Percentiles rank a stretch among this genome's conserved stretches.
Conservation (phyloP, 2,113 vertebrate genomes). For the Tapirus terrestris region DNA sequence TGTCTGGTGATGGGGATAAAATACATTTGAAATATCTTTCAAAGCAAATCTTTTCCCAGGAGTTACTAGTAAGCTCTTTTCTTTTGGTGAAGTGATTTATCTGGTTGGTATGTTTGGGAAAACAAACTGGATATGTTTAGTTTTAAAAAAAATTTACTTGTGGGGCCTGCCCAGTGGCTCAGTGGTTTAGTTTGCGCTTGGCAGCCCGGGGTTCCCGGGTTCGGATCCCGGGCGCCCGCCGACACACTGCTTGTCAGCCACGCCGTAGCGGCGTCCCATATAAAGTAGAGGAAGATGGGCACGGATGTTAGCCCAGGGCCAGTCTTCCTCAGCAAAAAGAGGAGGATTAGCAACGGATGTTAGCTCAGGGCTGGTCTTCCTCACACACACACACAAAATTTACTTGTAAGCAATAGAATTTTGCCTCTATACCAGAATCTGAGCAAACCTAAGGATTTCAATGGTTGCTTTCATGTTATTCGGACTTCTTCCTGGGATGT, state of each 20-base stretch:
- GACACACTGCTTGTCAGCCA: too few relatives aligned
- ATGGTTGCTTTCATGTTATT: not conserved
- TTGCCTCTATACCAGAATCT: not conserved
- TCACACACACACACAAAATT: not conserved
- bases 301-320: too few relatives aligned
- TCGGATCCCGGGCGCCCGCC: too few relatives aligned
- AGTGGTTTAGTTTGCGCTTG: too few relatives aligned
- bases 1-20: not conserved
- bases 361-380: too few relatives aligned
- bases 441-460: not conserved
- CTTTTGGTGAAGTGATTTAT: not conserved
- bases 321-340: too few relatives aligned
- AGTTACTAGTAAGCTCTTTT: not conserved
- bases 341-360: too few relatives aligned
- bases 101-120: not conserved
- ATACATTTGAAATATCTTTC: not conserved
- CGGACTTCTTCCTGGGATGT: not conserved
- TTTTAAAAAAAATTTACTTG: not conserved
- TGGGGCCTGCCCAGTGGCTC: too few relatives aligned
- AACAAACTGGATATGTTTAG: not conserved
- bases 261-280: too few relatives aligned
- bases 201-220: too few relatives aligned
- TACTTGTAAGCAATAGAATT: not conserved
- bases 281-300: too few relatives aligned
- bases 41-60: not conserved